Percentiles rank a stretch among this genome's conserved stretches.
phyloP scores from a whole-genome alignment of 2,113 vertebrate species.

The Scomber colias region DNA sequence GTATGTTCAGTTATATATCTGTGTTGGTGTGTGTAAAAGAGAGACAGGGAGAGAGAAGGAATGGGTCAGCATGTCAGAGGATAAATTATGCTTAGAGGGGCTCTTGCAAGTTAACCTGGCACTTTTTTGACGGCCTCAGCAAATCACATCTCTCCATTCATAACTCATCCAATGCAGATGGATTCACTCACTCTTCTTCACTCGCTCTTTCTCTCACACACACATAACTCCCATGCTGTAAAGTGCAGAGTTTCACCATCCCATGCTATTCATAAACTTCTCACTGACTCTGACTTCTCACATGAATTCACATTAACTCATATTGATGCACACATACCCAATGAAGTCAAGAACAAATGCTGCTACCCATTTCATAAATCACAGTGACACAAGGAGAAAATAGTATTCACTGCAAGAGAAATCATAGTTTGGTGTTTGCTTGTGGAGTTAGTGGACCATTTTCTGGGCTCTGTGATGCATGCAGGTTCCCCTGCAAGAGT shows the following conservation, averaged over 20 bases:
- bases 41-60: constrained; percentile 5
- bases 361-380: constrained; percentile 54
- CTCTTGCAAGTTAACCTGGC: constrained; percentile 45
- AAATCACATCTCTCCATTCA: constrained; percentile 54
- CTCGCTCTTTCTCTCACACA: neutral
- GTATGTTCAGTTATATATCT: constrained; percentile 5
- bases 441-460: constrained; percentile 32
- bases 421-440: constrained; percentile 40
- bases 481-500: constrained; percentile 11
- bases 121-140: constrained; percentile 50
- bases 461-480: constrained; percentile 26
- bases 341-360: constrained; percentile 44
- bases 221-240: constrained; percentile 1
- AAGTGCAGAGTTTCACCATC: constrained; percentile 4
- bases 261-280: constrained; percentile 37
- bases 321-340: constrained; percentile 35
- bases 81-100: constrained; percentile 54
- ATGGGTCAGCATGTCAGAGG: constrained; percentile 48
- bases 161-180: constrained; percentile 49
- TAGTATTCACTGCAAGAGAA: constrained; percentile 26
- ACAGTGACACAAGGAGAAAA: constrained; percentile 43
- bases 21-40: neutral
- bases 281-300: constrained; percentile 20
- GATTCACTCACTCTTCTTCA: neutral
- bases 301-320: constrained; percentile 47